Evolutionary conservation across 2,888 invertebrate species (phyloP), one percentile per base, ranked within the genome.

Genomic region (Drosophila atroscutellata): DNA sequence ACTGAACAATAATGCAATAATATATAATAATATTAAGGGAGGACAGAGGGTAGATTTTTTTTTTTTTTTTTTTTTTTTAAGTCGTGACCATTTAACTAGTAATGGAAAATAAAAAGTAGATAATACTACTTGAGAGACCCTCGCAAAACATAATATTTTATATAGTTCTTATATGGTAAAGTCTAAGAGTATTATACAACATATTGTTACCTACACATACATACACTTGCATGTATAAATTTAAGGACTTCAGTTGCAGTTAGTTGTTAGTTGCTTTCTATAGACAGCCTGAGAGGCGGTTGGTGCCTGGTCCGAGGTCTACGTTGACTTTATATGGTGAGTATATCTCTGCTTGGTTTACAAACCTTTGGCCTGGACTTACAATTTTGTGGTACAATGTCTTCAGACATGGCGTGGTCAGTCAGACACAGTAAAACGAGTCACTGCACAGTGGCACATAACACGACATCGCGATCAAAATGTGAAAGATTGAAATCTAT

Each of bases 1-100:
- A 99, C 99, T 99, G 97, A 93, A 92, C 92, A 92, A 91, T 92
- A 92, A 90, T 91, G 90, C 92, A 93, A 93, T 91, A 91, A 92
- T 93, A 92, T 85, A 92, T 91, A 88, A 92, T 92, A 90, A 91
- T 87, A 91, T 91, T 90, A 91, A 90, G 90, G 86, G 86, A 86
- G 86, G 90, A 79, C 80, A 90, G 80, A 81, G 84, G 90, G 83
- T 80, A 85, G 82, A 82, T 81, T 74, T 83, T 80, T 74, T 67
- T 74, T 71, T 57, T 75, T 69, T 62, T 67, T 61, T 52, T 71
- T 37, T 49, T 58, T 68, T 64, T 74, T 81, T 68, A 69, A 63
- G 75, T 72, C 36, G 63, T 68, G 54, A 78, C 65, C 67, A 72
- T 77, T 79, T 68, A 75, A 75, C 82, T 84, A 88, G 58, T 67